Conservation (phyloP, 1,140 invertebrate genomes). For the Polypedilum pembai region DNA sequence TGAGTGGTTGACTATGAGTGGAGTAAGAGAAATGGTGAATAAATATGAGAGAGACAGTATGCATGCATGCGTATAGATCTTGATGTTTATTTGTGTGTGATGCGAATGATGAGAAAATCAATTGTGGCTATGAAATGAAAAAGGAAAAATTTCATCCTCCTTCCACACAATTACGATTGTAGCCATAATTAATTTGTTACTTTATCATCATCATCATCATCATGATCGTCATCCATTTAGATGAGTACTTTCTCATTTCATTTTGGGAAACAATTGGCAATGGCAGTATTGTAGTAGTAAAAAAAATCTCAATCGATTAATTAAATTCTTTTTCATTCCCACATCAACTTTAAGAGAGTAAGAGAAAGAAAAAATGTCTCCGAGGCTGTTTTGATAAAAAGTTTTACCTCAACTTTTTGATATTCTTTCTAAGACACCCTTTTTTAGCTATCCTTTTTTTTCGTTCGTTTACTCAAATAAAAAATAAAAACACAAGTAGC, state of each 20-base stretch:
- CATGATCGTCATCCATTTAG: neutral
- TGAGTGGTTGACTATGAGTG: too few relatives aligned
- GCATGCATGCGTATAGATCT: neutral
- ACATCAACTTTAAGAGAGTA: neutral
- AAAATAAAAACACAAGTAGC: too few relatives aligned
- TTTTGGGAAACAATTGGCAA: too few relatives aligned
- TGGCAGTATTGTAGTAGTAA: neutral
- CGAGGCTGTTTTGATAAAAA: too few relatives aligned
- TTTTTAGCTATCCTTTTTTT: too few relatives aligned
- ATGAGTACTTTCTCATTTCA: neutral
- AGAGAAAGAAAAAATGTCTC: too few relatives aligned
- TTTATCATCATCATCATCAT: neutral
- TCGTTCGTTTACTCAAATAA: too few relatives aligned
- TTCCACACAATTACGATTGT: neutral
- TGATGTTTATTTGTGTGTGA: too few relatives aligned
- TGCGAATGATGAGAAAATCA: too few relatives aligned
- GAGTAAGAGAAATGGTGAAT: neutral
- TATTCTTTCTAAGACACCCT: too few relatives aligned
- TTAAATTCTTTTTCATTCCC: neutral
- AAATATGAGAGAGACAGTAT: neutral
- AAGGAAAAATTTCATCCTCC: neutral
- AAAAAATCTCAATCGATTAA: slow-evolving; percentile 9
- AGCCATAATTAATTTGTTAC: neutral
- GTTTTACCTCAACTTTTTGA: too few relatives aligned
- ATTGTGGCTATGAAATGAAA: neutral